Evolutionary conservation across 2,888 invertebrate genomes (phyloP).

Genomic region (Petrolisthes manimaculis): DNA sequence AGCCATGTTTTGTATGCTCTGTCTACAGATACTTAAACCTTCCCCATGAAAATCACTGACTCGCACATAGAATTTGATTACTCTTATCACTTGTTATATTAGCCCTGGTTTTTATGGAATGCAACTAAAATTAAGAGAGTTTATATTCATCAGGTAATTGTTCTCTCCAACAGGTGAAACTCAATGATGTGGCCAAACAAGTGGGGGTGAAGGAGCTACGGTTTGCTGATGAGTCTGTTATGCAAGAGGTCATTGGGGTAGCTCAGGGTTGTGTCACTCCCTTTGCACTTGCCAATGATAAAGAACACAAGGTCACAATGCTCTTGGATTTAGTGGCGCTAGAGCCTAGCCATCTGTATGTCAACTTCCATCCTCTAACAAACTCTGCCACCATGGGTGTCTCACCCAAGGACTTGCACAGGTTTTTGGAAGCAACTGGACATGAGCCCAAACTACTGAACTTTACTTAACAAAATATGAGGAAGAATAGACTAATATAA

Average conservation of each 20-base stretch:
- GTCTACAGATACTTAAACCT: too few species aligned
- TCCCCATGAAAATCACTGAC: too few species aligned
- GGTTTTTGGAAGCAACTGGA: slow-evolving; percentile 66
- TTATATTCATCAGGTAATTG: neutral
- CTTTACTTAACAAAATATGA: neutral
- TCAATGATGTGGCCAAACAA: slow-evolving; percentile 69
- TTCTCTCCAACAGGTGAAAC: slow-evolving; percentile 67
- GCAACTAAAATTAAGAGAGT: neutral
- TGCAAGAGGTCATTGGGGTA: slow-evolving; percentile 69
- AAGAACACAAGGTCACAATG: slow-evolving; percentile 68
- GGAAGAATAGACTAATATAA: too few species aligned
- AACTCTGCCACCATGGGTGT: slow-evolving; percentile 68
- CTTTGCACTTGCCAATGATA: slow-evolving; percentile 70
- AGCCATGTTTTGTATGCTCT: neutral
- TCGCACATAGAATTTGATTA: neutral
- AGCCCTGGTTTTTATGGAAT: too few species aligned
- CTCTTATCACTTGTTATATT: neutral
- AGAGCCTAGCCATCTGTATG: slow-evolving; percentile 66
- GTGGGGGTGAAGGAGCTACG: slow-evolving; percentile 69
- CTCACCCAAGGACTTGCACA: slow-evolving; percentile 67
- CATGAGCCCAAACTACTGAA: neutral
- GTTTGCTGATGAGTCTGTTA: slow-evolving; percentile 69
- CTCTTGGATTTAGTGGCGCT: slow-evolving; percentile 67
- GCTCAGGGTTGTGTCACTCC: slow-evolving; percentile 70
- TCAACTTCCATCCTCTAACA: slow-evolving; percentile 70